phyloP scores from a whole-genome alignment of 2,113 vertebrate genomes.

The Dicaeum eximium region DNA sequence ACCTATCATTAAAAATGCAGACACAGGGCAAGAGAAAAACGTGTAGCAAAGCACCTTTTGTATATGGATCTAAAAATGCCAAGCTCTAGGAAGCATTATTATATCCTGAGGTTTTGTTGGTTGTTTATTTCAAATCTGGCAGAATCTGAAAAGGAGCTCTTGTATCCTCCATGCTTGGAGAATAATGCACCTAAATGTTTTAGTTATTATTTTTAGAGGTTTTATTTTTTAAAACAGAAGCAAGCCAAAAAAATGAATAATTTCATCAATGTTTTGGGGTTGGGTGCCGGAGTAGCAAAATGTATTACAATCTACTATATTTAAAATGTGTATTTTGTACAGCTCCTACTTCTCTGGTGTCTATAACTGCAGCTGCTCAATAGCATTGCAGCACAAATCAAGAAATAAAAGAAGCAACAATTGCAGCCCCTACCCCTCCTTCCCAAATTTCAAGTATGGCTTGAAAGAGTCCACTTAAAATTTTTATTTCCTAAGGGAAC shows the following conservation, averaged over 20 bases:
- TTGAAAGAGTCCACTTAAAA: slow-evolving; percentile 15
- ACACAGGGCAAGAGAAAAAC: neutral
- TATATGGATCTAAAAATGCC: neutral
- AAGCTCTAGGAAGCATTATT: neutral
- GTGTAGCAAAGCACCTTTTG: neutral
- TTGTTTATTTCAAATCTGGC: neutral
- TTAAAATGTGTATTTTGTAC: neutral
- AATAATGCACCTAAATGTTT: neutral
- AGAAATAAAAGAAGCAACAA: neutral
- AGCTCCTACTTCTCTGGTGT: neutral
- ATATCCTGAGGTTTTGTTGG: neutral
- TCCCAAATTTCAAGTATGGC: neutral
- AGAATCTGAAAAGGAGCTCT: neutral
- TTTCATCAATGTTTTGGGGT: neutral
- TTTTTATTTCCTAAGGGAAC: slow-evolving; percentile 49
- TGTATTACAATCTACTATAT: neutral
- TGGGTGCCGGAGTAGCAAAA: neutral
- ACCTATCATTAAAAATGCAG: slow-evolving; percentile 31
- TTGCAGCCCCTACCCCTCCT: neutral
- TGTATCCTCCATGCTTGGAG: neutral
- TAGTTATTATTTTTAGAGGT: neutral
- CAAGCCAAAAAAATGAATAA: neutral
- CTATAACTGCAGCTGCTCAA: neutral
- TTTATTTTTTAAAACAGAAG: neutral
- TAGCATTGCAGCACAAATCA: neutral